Base-by-base conservation (phyloP, 2,113 vertebrate genomes). In the Lasiurus borealis region DNA sequence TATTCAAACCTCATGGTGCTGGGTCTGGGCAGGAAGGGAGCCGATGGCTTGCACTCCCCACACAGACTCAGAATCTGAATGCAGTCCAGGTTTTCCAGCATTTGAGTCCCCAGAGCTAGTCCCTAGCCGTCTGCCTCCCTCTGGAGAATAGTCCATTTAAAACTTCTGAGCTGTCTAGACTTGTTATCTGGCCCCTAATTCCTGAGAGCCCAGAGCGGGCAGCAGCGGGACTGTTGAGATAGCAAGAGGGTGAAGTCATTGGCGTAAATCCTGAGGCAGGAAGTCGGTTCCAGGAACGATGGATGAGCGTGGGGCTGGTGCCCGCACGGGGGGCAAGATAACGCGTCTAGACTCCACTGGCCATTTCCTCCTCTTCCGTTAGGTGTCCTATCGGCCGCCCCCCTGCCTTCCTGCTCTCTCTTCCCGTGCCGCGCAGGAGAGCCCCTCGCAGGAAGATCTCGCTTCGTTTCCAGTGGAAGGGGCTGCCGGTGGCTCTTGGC, bases 301-400 rank as follows among this genome's bases (percentile, higher is more conserved):
- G 96, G 95, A 94, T 62, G 93, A 91, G 93, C 77, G 93, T 34
- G 94, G 95, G 92, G 96, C 94, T 13, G 76, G 93, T 97, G 97
- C 94, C 97, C 96, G n/a, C 75, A 40, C 66, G 27, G 88, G 57
- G 90, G 94, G 82, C 52, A 54, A 96, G 97, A 97, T 97, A 97
- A 95, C 82, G 6, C 44, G 97, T 97, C 97, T 97, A 96, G 97
- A 97, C 97, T 85, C 62, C 0, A 36, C 96, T 54, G 97, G 46
- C 94, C 76, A 3, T 98, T 98, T 98, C 98, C 98, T 98, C 95
- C 95, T 54, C 86, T 96, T 97, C 86, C 96, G 97, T 95, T 96
- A 90, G 95, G 96, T 93, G 85, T 96, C 95, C 97, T 97, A 97
- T 96, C 97, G 97, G 92, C 97, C 85, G 16, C 88, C 94, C 92